Percentiles rank a stretch among this genome's conserved stretches.
phyloP scores from a whole-genome alignment of 2,113 vertebrate species.

The Vulpes ferrilata region DNA sequence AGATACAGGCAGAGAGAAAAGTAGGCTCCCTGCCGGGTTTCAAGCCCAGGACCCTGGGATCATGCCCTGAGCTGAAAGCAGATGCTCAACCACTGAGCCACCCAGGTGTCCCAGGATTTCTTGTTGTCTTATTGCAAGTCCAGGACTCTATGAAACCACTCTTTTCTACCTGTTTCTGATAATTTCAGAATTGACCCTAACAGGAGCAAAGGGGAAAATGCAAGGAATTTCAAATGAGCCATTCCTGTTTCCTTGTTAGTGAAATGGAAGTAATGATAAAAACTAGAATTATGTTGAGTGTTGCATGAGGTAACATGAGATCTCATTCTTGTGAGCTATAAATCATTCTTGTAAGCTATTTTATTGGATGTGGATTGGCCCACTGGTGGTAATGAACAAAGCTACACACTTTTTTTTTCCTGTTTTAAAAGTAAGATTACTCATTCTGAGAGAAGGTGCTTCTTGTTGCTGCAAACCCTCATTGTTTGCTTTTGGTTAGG shows the following conservation, averaged over 20 bases:
- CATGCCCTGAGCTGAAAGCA: too few relatives aligned
- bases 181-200: not conserved
- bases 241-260: not conserved
- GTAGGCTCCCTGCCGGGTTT: too few relatives aligned
- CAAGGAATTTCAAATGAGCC: not conserved
- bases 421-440: not conserved
- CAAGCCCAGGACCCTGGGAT: too few relatives aligned
- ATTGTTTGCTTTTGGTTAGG: not conserved
- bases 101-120: not conserved
- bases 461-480: not conserved
- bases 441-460: constrained; percentile 1
- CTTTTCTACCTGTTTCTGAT: not conserved
- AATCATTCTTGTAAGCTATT: not conserved
- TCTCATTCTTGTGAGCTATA: not conserved
- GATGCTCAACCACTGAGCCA: too few relatives aligned
- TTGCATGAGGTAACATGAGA: not conserved
- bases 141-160: not conserved
- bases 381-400: not conserved
- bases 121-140: not conserved
- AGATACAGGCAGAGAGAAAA: too few relatives aligned
- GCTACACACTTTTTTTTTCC: not conserved
- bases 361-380: not conserved
- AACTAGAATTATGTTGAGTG: not conserved
- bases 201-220: not conserved
- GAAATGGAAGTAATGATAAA: not conserved